phyloP scores from a whole-genome alignment of 2,113 vertebrate species.

The Psilopogon haemacephalus region DNA sequence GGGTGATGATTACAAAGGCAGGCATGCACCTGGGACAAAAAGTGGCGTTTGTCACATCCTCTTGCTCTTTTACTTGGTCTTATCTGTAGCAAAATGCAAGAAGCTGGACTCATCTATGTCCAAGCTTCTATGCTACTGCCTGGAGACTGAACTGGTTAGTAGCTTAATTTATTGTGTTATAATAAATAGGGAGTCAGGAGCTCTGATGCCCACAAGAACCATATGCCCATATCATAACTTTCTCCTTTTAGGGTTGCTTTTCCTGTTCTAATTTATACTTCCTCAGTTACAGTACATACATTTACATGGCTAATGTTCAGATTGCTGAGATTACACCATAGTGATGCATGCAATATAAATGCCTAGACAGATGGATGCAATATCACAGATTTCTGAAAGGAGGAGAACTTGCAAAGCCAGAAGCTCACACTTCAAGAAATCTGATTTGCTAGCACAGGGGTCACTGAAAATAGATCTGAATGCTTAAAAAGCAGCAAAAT shows the following conservation, averaged over 20 bases:
- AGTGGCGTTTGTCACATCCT: neutral
- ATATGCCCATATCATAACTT: conserved; percentile 34
- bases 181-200: conserved; percentile 6
- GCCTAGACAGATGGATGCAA: conserved; percentile 66
- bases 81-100: neutral
- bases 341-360: conserved; percentile 58
- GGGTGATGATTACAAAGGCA: neutral
- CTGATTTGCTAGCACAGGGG: conserved; percentile 43
- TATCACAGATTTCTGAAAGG: conserved; percentile 66
- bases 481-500: conserved; percentile 25
- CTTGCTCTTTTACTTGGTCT: neutral
- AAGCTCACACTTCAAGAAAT: conserved; percentile 60
- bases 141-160: neutral
- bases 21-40: neutral
- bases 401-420: conserved; percentile 61
- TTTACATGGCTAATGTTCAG: conserved; percentile 66
- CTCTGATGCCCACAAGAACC: neutral
- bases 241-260: conserved; percentile 50
- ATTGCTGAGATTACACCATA: conserved; percentile 51
- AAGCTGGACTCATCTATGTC: neutral
- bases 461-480: conserved; percentile 60
- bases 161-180: neutral
- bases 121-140: neutral
- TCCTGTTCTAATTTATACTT: conserved; percentile 63
- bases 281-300: conserved; percentile 55